phyloP scores from a whole-genome alignment of 92 coral and sea anemone species.

The Palythoa grandiflora region DNA sequence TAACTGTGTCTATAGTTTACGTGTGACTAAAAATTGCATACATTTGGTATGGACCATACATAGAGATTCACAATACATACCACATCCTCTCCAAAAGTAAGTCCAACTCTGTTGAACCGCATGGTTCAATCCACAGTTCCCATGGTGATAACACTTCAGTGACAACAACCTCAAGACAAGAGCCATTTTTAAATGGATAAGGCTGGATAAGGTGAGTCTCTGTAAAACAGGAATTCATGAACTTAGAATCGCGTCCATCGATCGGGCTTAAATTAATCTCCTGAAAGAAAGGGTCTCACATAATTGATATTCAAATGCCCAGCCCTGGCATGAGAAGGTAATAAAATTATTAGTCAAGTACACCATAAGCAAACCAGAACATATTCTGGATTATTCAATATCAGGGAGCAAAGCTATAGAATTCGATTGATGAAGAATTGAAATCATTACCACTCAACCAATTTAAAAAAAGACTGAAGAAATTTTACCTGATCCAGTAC shows the following conservation, averaged over 20 bases:
- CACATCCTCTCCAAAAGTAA: slow-evolving; percentile 96
- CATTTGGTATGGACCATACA: not conserved
- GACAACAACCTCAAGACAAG: slow-evolving; percentile 83
- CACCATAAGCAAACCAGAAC: too few species aligned
- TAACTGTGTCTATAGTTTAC: not conserved
- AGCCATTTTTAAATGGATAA: slow-evolving; percentile 79
- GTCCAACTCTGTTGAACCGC: slow-evolving; percentile 76
- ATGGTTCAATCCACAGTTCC: slow-evolving; percentile 95
- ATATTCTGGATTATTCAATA: too few species aligned
- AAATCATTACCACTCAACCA: too few species aligned
- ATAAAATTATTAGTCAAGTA: too few species aligned
- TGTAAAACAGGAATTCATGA: not conserved
- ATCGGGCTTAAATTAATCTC: too few species aligned
- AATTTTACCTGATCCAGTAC: too few species aligned
- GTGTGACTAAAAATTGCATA: not conserved
- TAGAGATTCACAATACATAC: slow-evolving; percentile 53
- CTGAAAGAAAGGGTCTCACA: not conserved
- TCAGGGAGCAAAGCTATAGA: too few species aligned
- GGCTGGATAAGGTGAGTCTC: slow-evolving; percentile 65
- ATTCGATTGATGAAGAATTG: too few species aligned
- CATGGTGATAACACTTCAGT: slow-evolving; percentile 93
- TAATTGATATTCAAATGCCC: too few species aligned
- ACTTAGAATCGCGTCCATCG: not conserved
- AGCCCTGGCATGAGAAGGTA: too few species aligned
- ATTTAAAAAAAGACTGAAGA: too few species aligned